Percentiles rank a stretch among this genome's conserved stretches.
Evolutionary conservation across 1,140 invertebrate species (phyloP).

Genomic region (Caenorhabditis elegans): DNA sequence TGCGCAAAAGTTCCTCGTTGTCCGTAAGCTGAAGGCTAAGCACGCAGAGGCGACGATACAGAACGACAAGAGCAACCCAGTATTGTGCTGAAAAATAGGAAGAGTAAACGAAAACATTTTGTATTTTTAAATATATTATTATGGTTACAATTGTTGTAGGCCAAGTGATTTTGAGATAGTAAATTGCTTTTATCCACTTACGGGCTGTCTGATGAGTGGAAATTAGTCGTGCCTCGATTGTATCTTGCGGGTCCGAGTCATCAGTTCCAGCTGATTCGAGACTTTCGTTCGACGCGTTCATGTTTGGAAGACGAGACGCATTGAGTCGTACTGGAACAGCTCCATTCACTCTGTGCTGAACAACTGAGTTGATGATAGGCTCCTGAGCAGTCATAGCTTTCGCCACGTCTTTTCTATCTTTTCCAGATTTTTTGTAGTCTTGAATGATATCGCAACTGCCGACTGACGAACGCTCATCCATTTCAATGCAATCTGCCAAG

Average conservation of each 20-base stretch:
- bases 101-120: too few species aligned
- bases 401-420: constrained; percentile 35
- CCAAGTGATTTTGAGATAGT: too few species aligned
- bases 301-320: constrained; percentile 69
- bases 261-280: constrained; percentile 67
- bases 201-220: constrained; percentile 71
- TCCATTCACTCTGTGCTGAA: constrained; percentile 49
- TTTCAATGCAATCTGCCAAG: constrained; percentile 78
- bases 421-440: constrained; percentile 75
- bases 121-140: too few species aligned
- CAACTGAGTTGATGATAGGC: neutral
- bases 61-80: constrained; percentile 74
- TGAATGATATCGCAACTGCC: constrained; percentile 78
- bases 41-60: constrained; percentile 72
- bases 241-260: constrained; percentile 70
- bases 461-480: constrained; percentile 73
- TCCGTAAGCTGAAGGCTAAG: constrained; percentile 67
- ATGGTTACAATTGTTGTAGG: too few species aligned
- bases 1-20: constrained; percentile 54
- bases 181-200: too few species aligned
- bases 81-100: constrained; percentile 71
- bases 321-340: constrained; percentile 71
- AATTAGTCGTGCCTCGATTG: constrained; percentile 75
- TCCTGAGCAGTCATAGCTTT: constrained; percentile 10
- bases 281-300: constrained; percentile 71